phyloP scores from a whole-genome alignment of 2,888 invertebrate species.

The Pristionchus entomophagus region DNA sequence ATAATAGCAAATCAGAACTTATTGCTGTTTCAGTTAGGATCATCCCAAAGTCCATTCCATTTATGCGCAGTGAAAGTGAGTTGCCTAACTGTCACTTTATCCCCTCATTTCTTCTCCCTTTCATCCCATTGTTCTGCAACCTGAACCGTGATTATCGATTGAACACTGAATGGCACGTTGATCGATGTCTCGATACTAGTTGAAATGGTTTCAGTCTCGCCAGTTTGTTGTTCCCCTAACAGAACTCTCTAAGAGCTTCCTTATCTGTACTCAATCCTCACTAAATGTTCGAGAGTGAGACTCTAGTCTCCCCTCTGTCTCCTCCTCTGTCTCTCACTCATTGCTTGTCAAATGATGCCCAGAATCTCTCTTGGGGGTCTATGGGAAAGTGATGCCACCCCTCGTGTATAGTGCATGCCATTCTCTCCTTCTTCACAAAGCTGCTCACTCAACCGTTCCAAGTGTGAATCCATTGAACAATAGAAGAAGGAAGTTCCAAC shows the following conservation, averaged over 20 bases:
- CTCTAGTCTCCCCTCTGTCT: neutral
- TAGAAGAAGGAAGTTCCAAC: neutral
- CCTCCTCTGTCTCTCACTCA: too few relatives aligned
- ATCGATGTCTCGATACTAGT: neutral
- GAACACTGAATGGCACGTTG: neutral
- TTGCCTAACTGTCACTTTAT: slow-evolving; percentile 11
- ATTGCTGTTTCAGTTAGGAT: too few relatives aligned
- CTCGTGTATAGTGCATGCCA: too few relatives aligned
- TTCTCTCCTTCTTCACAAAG: neutral
- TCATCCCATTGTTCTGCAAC: slow-evolving; percentile 6
- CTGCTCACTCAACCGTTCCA: neutral
- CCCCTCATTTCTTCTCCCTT: neutral
- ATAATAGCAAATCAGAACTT: too few relatives aligned
- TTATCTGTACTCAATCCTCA: neutral
- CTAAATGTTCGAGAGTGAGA: neutral
- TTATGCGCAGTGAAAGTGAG: slow-evolving; percentile 8
- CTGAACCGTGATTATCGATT: neutral
- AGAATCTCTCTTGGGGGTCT: slow-evolving; percentile 8
- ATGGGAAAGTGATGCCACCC: slow-evolving; percentile 17
- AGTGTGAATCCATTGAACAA: neutral
- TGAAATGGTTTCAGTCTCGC: neutral
- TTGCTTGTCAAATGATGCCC: neutral
- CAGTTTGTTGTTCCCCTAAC: neutral
- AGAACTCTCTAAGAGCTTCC: slow-evolving; percentile 2
- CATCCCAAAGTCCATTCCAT: neutral